Evolutionary conservation across 2,888 invertebrate genomes (phyloP), one percentile per base, ranked within the genome.

Genomic region (Drosophila niveifrons): DNA sequence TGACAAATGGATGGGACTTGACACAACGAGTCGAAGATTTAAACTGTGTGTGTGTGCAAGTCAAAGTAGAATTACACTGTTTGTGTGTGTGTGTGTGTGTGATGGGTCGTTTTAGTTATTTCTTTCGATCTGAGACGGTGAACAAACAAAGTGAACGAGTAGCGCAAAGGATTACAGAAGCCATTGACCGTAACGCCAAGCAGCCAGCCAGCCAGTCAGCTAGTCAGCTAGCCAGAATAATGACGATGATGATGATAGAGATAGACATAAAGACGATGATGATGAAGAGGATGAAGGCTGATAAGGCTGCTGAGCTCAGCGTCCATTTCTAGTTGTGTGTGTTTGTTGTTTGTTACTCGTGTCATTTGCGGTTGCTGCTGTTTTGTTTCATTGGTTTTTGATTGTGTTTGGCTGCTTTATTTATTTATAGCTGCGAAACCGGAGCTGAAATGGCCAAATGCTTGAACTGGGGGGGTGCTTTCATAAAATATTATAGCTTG

Each of bases 351-450:
- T 52, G 64, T 18, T 31, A 31, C 53, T 48, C 34, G 46, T 82
- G 77, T 84, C 82, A 84, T 82, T 82, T 83, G 82, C 64, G 83
- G 75, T 75, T 70, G 58, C 69, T 80, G 84, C 70, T 77, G 82
- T 80, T 83, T 64, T 84, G 85, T 63, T 80, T 84, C 82, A 83
- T 83, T 85, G 82, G 80, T 72, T 83, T 83, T 83, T 83, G 82
- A 83, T 83, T 83, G 85, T 84, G 77, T 84, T 82, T 85, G 82
- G 80, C 77, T 84, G 85, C 50, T 77, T 83, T 85, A 82, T 82
- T 83, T 82, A 85, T 83, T 83, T 83, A 83, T 85, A 72, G 75
- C 75, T 58, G n/a, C 44, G 52, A 67, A 61, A 72, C 75, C 75
- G 63, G 34, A 71, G 74, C 53, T 56, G 29, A 10, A 31, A 11